These are phyloP conservation scores for Enteromius trimaculatus DNA, from an alignment of 2,797 vertebrate species.

Conservation along the genomic window DNA sequence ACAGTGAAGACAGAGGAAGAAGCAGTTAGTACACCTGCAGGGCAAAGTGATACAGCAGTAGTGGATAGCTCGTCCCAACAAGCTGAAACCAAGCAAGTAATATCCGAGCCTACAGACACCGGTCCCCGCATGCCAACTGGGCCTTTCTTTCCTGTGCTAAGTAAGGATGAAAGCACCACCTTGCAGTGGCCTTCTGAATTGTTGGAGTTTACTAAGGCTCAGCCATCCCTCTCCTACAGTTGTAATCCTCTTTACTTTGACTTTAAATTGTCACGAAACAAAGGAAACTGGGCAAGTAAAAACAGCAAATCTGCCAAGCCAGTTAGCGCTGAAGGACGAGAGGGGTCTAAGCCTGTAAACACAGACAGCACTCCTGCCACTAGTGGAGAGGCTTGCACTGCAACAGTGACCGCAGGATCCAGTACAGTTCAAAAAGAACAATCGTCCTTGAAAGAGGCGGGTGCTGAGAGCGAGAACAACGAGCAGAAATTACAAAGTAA, in stretches of 20 bases:
- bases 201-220: constrained; percentile 93
- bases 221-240: constrained; percentile 94
- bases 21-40: constrained; percentile 32
- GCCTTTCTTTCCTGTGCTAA: constrained; percentile 94
- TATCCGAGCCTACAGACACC: constrained; percentile 67
- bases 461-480: constrained; percentile 68
- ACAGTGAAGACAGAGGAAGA: constrained; percentile 70
- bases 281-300: constrained; percentile 74
- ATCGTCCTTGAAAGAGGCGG: constrained; percentile 60
- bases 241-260: constrained; percentile 99
- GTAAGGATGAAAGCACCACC: constrained; percentile 96
- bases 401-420: constrained; percentile 58
- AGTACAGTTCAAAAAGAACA: constrained; percentile 71
- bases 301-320: constrained; percentile 68
- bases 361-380: constrained; percentile 58
- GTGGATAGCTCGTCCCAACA: constrained; percentile 48
- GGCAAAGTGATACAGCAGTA: constrained; percentile 39
- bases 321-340: constrained; percentile 65
- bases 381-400: constrained; percentile 56
- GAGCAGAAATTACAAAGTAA: constrained; percentile 66
- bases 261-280: constrained; percentile 95
- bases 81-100: constrained; percentile 67
- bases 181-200: constrained; percentile 99
- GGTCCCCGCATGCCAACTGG: constrained; percentile 88
- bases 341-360: constrained; percentile 69